Evolutionary conservation across 2,113 vertebrate genomes (phyloP).

Genomic region (Chaenogobius annularis): DNA sequence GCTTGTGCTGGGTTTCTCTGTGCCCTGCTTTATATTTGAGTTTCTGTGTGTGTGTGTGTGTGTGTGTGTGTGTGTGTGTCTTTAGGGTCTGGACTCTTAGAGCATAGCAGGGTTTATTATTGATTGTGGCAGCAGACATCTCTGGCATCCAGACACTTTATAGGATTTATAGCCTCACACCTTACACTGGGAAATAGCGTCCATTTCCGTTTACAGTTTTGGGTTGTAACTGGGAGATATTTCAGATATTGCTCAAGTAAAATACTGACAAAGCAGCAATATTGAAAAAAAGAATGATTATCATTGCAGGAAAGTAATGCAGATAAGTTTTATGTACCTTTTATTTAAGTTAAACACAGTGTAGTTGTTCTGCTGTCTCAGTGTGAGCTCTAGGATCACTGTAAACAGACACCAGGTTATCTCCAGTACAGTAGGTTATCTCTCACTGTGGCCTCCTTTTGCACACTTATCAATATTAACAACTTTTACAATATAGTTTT

Average conservation of each 20-base stretch:
- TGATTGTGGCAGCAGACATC: constrained; percentile 48
- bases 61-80: constrained; percentile 27
- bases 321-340: not conserved
- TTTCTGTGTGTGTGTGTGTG: constrained; percentile 26
- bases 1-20: not conserved
- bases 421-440: constrained; percentile 28
- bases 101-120: constrained; percentile 48
- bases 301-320: not conserved
- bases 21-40: not conserved
- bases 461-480: constrained; percentile 21
- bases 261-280: not conserved
- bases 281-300: not conserved
- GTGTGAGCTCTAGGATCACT: not conserved
- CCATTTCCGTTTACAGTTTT: constrained; percentile 8
- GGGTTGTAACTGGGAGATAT: not conserved
- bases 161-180: constrained; percentile 41
- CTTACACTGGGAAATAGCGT: constrained; percentile 21
- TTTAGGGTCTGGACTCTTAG: constrained; percentile 44
- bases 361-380: not conserved
- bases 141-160: constrained; percentile 39
- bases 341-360: not conserved
- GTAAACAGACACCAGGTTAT: constrained; percentile 40
- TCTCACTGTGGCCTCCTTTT: constrained; percentile 9
- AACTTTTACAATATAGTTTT: constrained; percentile 8
- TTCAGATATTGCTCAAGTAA: not conserved